Percentiles rank a stretch among this genome's conserved stretches.
Evolutionary conservation across 2,113 vertebrate genomes (phyloP).

Genomic region (Ctenomys sociabilis): DNA sequence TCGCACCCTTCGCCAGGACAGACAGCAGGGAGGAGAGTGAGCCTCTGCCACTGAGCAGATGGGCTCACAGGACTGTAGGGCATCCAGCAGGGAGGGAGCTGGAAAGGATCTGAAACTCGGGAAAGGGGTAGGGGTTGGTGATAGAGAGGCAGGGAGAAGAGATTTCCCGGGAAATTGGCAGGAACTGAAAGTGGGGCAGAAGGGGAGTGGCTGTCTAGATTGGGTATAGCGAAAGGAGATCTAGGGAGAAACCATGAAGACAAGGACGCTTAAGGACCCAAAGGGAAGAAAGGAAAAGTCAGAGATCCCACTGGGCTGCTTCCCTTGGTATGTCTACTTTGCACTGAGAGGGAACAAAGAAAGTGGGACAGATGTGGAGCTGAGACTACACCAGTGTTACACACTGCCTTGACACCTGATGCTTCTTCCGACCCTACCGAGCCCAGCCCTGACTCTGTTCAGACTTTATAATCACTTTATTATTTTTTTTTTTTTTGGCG

Average conservation of each 20-base stretch:
- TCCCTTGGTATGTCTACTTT: background rate
- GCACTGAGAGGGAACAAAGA: background rate
- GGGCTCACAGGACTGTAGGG: background rate
- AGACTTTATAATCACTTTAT: too few species aligned
- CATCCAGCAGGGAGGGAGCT: background rate
- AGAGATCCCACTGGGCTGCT: background rate
- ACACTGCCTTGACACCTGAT: background rate
- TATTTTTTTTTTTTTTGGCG: too few species aligned
- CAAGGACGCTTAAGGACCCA: background rate
- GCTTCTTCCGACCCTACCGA: background rate
- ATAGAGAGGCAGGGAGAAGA: background rate
- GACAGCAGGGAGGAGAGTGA: background rate
- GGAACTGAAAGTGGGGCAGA: background rate
- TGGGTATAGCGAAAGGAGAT: background rate
- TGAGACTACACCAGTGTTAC: background rate
- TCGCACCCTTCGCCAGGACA: background rate
- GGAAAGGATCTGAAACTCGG: slow-evolving; percentile 15
- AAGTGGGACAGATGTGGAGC: background rate
- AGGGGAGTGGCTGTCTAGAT: background rate
- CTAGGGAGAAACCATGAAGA: background rate
- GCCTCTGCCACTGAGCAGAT: slow-evolving; percentile 8
- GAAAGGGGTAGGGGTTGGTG: background rate
- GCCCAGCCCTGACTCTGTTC: background rate
- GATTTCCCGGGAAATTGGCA: background rate
- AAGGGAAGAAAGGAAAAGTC: background rate